Evolutionary conservation across 1,140 invertebrate genomes (phyloP).

Genomic region (Orchestia grillus): DNA sequence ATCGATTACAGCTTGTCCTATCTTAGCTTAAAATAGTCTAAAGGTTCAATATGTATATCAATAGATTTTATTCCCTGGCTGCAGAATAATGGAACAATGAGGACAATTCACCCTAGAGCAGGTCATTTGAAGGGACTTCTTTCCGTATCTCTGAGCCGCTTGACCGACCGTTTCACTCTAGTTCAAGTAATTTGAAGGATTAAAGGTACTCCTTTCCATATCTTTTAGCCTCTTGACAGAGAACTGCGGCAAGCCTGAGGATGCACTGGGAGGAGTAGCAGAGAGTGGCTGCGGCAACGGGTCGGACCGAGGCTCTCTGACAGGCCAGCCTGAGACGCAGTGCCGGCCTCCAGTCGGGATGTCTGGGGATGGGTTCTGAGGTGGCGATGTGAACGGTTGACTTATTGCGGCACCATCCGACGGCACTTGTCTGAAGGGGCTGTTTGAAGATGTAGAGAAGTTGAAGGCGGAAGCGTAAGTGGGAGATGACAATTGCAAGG

Average conservation of each 20-base stretch:
- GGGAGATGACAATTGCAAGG: not conserved
- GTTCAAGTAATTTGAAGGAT: conserved; percentile 19
- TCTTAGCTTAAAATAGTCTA: not conserved
- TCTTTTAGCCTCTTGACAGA: not conserved
- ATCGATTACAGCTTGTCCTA: not conserved
- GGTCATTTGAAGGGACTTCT: conserved; percentile 1
- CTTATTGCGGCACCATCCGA: not conserved
- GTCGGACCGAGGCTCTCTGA: not conserved
- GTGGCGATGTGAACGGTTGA: not conserved
- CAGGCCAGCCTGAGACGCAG: not conserved
- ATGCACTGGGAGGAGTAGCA: not conserved
- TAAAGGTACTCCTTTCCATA: not conserved
- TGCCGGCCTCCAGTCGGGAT: not conserved
- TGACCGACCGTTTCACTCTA: not conserved
- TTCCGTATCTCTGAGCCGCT: conserved; percentile 8
- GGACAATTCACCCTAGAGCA: not conserved
- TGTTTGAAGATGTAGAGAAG: not conserved
- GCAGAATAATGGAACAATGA: not conserved
- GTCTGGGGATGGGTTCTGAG: not conserved
- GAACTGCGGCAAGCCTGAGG: not conserved
- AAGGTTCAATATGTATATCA: not conserved
- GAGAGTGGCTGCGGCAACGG: not conserved
- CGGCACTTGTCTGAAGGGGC: not conserved
- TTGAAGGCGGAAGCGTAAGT: not conserved
- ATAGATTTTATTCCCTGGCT: not conserved